A percentile compares a stretch with the other conserved stretches of the same genome.
Evolutionary conservation across 2,888 invertebrate genomes (phyloP).

Genomic region (Myopa tessellatipennis): DNA sequence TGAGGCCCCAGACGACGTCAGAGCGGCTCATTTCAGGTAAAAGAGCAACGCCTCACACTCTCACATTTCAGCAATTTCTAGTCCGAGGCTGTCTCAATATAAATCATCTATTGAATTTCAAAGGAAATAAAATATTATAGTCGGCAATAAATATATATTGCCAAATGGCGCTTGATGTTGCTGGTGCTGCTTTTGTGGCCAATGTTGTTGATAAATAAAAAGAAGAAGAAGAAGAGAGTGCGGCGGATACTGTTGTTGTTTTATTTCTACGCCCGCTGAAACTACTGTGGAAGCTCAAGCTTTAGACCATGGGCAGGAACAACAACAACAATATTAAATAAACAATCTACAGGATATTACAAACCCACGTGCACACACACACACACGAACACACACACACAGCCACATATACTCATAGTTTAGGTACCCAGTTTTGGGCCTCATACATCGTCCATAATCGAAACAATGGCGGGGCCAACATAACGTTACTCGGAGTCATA

Average conservation of each 20-base stretch:
- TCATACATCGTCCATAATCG: neutral
- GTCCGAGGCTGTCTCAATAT: neutral
- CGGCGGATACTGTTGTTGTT: neutral
- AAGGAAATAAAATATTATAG: conserved; percentile 15
- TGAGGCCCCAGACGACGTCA: too few species aligned
- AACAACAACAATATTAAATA: neutral
- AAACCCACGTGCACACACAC: too few species aligned
- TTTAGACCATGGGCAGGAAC: neutral
- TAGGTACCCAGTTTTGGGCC: neutral
- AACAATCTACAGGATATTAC: neutral
- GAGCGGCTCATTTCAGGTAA: too few species aligned
- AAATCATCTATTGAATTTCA: conserved; percentile 30
- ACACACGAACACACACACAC: neutral
- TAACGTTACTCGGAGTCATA: conserved; percentile 55
- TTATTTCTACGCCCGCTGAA: neutral
- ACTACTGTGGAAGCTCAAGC: neutral
- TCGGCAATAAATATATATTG: neutral
- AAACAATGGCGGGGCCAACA: conserved; percentile 34
- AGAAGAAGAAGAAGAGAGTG: neutral
- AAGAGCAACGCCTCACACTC: neutral
- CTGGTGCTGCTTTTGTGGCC: neutral
- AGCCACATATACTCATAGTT: neutral
- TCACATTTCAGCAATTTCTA: neutral
- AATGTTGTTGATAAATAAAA: neutral
- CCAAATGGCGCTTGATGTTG: conserved; percentile 10